Evolutionary conservation across 2,888 invertebrate species (phyloP).

Genomic region (Apomyelois bistriatella): DNA sequence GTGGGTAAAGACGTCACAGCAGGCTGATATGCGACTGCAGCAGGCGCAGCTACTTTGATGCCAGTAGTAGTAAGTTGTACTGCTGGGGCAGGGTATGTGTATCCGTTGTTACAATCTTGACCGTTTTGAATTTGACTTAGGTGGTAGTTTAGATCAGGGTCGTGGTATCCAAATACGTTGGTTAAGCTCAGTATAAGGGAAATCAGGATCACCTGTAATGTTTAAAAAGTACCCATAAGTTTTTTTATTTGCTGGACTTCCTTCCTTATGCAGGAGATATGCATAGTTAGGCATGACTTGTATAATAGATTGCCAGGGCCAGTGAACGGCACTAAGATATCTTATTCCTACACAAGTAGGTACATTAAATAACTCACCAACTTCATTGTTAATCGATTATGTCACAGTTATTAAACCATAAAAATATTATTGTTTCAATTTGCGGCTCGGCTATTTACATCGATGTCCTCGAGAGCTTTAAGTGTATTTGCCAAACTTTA

Average conservation of each 20-base stretch:
- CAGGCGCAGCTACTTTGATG: slow-evolving; percentile 37
- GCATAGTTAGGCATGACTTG: not conserved
- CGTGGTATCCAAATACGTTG: slow-evolving; percentile 60
- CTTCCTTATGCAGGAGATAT: not conserved
- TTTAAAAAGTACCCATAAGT: not conserved
- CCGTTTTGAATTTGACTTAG: slow-evolving; percentile 60
- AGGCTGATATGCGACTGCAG: slow-evolving; percentile 23
- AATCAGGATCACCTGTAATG: slow-evolving; percentile 54
- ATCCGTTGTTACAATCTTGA: slow-evolving; percentile 65
- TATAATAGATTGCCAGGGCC: not conserved
- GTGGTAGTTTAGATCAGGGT: slow-evolving; percentile 72
- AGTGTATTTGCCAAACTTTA: slow-evolving; percentile 71
- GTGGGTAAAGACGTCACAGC: slow-evolving; percentile 31
- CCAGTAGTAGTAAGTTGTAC: slow-evolving; percentile 71
- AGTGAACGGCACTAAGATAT: not conserved
- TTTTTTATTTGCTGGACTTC: not conserved
- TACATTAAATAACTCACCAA: slow-evolving; percentile 44
- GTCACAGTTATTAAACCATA: slow-evolving; percentile 26
- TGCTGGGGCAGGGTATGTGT: slow-evolving; percentile 76
- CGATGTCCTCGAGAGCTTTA: slow-evolving; percentile 35
- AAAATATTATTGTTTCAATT: slow-evolving; percentile 18
- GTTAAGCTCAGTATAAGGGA: slow-evolving; percentile 37
- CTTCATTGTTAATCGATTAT: slow-evolving; percentile 44
- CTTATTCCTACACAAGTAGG: slow-evolving; percentile 5
- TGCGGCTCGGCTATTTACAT: slow-evolving; percentile 26